Evolutionary conservation across 2,888 invertebrate genomes (phyloP).

Genomic region (Drosophila subsilvestris): DNA sequence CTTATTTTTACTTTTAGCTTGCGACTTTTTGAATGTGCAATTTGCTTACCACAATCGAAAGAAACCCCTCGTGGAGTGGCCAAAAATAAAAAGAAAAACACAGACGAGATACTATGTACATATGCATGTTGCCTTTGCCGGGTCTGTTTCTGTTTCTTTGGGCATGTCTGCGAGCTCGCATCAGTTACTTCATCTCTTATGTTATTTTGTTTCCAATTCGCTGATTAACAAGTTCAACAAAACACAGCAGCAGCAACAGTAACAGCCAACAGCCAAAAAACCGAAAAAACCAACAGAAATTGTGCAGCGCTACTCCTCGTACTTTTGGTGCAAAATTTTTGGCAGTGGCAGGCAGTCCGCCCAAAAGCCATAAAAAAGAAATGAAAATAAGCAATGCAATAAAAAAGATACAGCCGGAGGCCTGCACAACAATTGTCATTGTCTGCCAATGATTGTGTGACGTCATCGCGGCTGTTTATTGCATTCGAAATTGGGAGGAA

Average conservation of each 20-base stretch:
- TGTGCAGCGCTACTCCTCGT: slow-evolving; percentile 47
- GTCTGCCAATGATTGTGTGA: slow-evolving; percentile 1
- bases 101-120: slow-evolving; percentile 34
- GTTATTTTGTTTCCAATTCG: slow-evolving; percentile 78
- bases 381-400: slow-evolving; percentile 18
- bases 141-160: slow-evolving; percentile 23
- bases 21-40: slow-evolving; percentile 61
- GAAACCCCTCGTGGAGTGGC: slow-evolving; percentile 41
- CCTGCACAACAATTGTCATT: not conserved
- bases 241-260: slow-evolving; percentile 46
- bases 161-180: slow-evolving; percentile 39
- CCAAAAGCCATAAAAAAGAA: slow-evolving; percentile 45
- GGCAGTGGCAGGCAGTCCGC: slow-evolving; percentile 58
- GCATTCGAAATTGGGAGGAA: slow-evolving; percentile 36
- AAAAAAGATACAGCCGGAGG: not conserved
- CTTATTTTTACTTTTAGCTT: slow-evolving; percentile 40
- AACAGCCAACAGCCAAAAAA: not conserved
- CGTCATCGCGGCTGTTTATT: slow-evolving; percentile 21
- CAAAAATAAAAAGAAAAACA: slow-evolving; percentile 17
- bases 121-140: slow-evolving; percentile 37
- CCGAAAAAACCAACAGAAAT: slow-evolving; percentile 2
- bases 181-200: slow-evolving; percentile 76
- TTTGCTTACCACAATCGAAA: slow-evolving; percentile 63
- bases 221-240: slow-evolving; percentile 79
- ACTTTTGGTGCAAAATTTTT: slow-evolving; percentile 71